Evolutionary conservation across 1,140 invertebrate species (phyloP), one percentile per base, ranked within the genome.

Genomic region (Stegodyphus dumicola): DNA sequence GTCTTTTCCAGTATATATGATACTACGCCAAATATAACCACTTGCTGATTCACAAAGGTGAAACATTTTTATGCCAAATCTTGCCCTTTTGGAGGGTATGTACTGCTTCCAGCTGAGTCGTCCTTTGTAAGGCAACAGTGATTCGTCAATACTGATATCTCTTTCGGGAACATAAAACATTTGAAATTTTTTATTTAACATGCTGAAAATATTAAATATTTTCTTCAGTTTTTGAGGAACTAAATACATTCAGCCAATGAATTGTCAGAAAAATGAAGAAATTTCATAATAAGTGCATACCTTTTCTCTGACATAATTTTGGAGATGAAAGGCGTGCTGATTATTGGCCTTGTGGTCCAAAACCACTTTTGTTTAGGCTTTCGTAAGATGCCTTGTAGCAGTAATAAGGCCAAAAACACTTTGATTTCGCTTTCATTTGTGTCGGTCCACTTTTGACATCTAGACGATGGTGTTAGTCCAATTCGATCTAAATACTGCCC

Each of bases 11-110:
- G 70, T 73, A n/a, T 73, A 73, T 48, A 73, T 51, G 49, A 73
- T 52, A 52, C 7, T 48, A 17, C 49, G 33, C 70, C 33, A 73
- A 6, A 73, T 73, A n/a, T 73, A 73, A 6, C 70, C 70, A 7
- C 6, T 9, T 11, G 6, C 48, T 6, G 70, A 6, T 73, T 73
- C 70, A 33, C 70, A 73, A 6, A 73, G 48, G 11, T 73, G 18
- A 73, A 7, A 73, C 51, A 73, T 52, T 73, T 73, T 73, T 51
- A 73, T 52, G 7, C 70, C 70, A 49, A 73, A 73, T 73, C 70
- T 6, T 9, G 33, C 70, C n/a, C 70, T 6, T 51, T 73, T 73
- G 10, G 13, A 48, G 6, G 70, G 70, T 48, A 73, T 73, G 48
- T 51, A 73, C 49, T 73, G 70, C 48, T 73, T 73, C 70, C 70